phyloP scores from a whole-genome alignment of 2,797 vertebrate species.

The Bothrops alternatus region DNA sequence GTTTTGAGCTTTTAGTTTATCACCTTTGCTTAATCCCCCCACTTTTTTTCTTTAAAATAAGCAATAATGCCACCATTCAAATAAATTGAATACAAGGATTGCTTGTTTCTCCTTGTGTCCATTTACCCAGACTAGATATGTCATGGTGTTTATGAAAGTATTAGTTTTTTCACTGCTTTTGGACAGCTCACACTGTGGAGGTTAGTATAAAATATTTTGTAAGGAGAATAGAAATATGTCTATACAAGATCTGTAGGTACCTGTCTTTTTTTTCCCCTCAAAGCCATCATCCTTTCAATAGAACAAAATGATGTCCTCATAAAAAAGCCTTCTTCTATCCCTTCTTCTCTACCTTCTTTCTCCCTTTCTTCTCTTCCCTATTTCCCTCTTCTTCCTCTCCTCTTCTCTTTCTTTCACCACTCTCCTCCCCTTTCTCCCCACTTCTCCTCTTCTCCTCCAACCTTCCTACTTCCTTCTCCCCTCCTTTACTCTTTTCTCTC shows the following conservation, averaged over 20 bases:
- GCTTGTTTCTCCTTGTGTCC: neutral
- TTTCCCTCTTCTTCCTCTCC: too few relatives aligned
- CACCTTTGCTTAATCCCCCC: constrained; percentile 7
- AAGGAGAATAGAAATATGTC: neutral
- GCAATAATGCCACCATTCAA: neutral
- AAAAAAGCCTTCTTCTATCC: neutral
- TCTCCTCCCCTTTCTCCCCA: too few relatives aligned
- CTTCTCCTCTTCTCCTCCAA: too few relatives aligned
- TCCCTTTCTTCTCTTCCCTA: too few relatives aligned
- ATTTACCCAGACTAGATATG: neutral
- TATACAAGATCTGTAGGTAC: neutral
- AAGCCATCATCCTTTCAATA: neutral
- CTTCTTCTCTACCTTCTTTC: too few relatives aligned
- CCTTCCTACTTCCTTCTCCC: too few relatives aligned
- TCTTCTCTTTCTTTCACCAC: too few relatives aligned
- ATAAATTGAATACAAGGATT: neutral
- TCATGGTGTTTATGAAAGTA: neutral
- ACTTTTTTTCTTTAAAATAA: neutral
- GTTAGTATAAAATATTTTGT: neutral
- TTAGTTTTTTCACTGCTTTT: neutral
- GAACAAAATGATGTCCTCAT: neutral
- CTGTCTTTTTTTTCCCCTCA: neutral
- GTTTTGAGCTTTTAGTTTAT: constrained; percentile 15
- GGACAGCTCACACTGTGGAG: neutral
- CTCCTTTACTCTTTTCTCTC: too few relatives aligned